These are phyloP conservation scores for Enteromius radiatus DNA, from an alignment of 2,797 vertebrate genomes.

Conservation along the genomic window DNA sequence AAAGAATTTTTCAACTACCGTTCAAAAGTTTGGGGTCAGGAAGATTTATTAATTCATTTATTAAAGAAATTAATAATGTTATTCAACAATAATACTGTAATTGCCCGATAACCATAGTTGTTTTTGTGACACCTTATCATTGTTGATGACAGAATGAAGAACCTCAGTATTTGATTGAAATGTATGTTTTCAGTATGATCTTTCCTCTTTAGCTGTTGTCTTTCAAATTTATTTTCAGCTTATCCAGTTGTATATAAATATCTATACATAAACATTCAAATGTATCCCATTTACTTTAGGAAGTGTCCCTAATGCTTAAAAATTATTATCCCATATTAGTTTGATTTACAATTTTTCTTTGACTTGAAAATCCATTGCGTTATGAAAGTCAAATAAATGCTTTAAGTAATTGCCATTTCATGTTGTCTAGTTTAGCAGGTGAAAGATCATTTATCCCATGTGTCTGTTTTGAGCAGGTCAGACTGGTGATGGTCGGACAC, in stretches of 20 bases:
- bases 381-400: neutral
- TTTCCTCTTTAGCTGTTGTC: neutral
- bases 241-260: neutral
- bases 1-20: neutral
- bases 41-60: neutral
- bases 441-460: neutral
- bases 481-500: slow-evolving; percentile 93
- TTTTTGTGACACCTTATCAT: too few relatives aligned
- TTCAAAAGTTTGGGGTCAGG: neutral
- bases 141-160: too few relatives aligned
- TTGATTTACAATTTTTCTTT: neutral
- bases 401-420: neutral
- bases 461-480: slow-evolving; percentile 78
- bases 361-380: neutral
- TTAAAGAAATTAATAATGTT: neutral
- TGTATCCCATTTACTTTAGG: neutral
- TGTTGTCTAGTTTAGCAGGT: neutral
- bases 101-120: neutral
- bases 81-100: neutral
- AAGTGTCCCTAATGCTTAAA: neutral
- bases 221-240: neutral
- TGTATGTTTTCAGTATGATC: too few relatives aligned
- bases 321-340: neutral
- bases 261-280: neutral
- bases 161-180: too few relatives aligned